Conservation (phyloP, 2,797 vertebrate genomes). For the Varecia variegata region DNA sequence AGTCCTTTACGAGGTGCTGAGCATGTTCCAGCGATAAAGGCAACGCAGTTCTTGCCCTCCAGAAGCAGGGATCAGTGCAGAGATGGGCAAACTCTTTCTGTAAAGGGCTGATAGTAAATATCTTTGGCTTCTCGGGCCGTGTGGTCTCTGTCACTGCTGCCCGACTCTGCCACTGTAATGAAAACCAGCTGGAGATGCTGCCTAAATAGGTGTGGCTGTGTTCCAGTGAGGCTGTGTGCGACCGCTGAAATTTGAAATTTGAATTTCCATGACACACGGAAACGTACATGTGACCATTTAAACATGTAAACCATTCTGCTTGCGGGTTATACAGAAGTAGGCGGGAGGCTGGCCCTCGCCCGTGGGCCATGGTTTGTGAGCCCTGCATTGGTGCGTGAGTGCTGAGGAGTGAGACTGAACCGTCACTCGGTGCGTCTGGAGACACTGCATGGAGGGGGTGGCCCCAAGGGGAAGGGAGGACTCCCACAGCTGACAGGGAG, state of each 20-base stretch:
- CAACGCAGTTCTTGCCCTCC: not conserved
- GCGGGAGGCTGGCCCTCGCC: not conserved
- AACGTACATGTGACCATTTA: not conserved
- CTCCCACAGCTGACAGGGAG: not conserved
- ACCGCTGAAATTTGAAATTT: not conserved
- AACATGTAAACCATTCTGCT: not conserved
- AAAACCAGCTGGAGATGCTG: not conserved
- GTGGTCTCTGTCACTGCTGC: accelerated
- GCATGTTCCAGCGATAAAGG: not conserved
- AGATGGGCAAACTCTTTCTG: not conserved
- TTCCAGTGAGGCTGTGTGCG: not conserved
- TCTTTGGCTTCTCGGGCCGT: not conserved
- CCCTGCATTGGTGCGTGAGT: not conserved
- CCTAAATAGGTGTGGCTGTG: accelerated
- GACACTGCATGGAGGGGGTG: not conserved
- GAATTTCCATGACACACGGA: too few relatives aligned
- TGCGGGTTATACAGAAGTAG: not conserved
- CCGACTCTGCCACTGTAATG: accelerated
- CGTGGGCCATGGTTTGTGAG: accelerated
- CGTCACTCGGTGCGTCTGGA: not conserved
- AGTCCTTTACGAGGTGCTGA: not conserved
- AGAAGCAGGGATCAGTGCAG: not conserved
- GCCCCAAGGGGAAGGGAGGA: not conserved
- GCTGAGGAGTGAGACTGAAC: not conserved
- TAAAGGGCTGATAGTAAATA: not conserved